Evolutionary conservation across 2,797 vertebrate genomes (phyloP), one percentile per base, ranked within the genome.

Genomic region (Micromesistius poutassou): DNA sequence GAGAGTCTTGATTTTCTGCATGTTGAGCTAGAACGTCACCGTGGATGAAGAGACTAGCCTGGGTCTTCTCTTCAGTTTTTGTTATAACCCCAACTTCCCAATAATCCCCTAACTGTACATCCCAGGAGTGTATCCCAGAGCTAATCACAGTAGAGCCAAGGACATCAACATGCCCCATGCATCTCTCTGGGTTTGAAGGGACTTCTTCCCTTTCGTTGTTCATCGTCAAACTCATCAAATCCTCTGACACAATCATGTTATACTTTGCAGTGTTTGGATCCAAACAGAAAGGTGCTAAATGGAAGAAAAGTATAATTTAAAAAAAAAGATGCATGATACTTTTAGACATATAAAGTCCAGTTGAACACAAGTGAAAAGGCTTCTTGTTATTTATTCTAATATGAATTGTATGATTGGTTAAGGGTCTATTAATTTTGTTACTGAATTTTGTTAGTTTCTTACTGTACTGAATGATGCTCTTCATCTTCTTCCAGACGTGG

Each of bases 91-190:
- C 87, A 42, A 76, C 31, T 12, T 0, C 0, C 84, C 79, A 84
- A 0, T 0, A 0, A 30, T 4, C 72, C 0, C 0, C 35, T 0
- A 87, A 25, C 30, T 86, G 72, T 22, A 86, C 75, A 30, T 83
- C 78, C 83, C 87, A 87, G 77, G 71, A 75, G 74, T 84, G 82
- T 73, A 73, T 84, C 22, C 86, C 86, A 28, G 78, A 84, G n/a
- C 3, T 78, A 36, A 90, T 80, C 12, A 83, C 22, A 79, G 79
- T 40, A 70, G 31, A 74, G 9, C 83, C 82, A 0, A 84, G 40
- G 46, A 82, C 13, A 0, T 0, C 0, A 0, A 0, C 0, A 0
- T 35, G 5, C 5, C 0, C 0, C 0, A 0, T 0, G 0, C 2
- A 0, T 13, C 83, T 86, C n/a, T 88, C 86, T 6, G 81, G 86